phyloP scores from a whole-genome alignment of 2,797 vertebrate genomes.

The Peromyscus melanophrys region DNA sequence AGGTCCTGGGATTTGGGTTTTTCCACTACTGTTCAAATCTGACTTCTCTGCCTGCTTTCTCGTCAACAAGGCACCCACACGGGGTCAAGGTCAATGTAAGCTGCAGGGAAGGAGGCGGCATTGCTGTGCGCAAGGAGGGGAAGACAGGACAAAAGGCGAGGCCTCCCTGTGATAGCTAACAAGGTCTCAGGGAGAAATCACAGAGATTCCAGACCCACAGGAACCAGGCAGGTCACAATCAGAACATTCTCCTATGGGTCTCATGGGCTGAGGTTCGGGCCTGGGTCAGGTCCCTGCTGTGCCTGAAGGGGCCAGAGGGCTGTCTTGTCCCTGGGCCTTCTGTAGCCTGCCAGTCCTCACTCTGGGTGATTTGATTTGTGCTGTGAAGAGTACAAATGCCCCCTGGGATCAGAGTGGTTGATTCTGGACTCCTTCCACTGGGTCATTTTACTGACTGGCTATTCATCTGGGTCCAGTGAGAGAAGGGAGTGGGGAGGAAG shows the following conservation, averaged over 20 bases:
- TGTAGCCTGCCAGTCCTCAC: not conserved
- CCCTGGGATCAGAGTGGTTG: constrained; percentile 46
- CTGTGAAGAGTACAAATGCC: constrained; percentile 53
- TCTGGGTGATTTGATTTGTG: constrained; percentile 67
- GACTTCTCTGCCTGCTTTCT: not conserved
- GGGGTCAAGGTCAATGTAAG: not conserved
- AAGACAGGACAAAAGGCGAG: not conserved
- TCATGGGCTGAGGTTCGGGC: not conserved
- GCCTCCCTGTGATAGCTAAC: not conserved
- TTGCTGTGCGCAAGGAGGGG: not conserved
- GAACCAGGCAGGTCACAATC: not conserved
- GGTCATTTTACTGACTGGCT: constrained; percentile 79
- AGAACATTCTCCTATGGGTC: not conserved
- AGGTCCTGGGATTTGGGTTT: not conserved
- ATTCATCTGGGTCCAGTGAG: constrained; percentile 71
- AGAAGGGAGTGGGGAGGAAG: not conserved
- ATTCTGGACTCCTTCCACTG: constrained; percentile 70
- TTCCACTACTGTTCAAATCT: not conserved
- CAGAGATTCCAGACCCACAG: not conserved
- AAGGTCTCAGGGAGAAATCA: not conserved
- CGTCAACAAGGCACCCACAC: not conserved
- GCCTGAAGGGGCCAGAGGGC: not conserved
- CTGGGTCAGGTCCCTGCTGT: not conserved
- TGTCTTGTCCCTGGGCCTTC: not conserved
- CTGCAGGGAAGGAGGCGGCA: not conserved